A percentile compares a stretch with the other conserved stretches of the same genome.
Conservation (phyloP, 2,888 invertebrate species). For the Steinernema carpocapsae region DNA sequence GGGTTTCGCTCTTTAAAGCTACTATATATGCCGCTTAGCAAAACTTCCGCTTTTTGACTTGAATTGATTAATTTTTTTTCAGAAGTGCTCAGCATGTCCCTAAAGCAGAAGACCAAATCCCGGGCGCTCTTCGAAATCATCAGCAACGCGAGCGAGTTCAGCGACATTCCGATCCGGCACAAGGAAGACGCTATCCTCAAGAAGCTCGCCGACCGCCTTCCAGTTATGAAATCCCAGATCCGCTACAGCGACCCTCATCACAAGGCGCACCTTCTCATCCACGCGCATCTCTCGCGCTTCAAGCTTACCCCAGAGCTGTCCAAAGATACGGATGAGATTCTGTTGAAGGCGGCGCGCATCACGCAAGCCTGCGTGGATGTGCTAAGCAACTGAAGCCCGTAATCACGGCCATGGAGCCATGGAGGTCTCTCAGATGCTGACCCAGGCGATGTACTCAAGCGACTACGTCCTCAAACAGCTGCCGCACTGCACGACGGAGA, state of each 20-base stretch:
- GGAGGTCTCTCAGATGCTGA: slow-evolving; percentile 99
- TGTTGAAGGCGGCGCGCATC: slow-evolving; percentile 74
- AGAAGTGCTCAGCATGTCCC: slow-evolving; percentile 95
- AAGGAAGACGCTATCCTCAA: slow-evolving; percentile 86
- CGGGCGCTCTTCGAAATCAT: slow-evolving; percentile 96
- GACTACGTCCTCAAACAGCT: slow-evolving; percentile 95
- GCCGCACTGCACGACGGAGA: slow-evolving; percentile 88
- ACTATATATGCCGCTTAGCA: too few relatives aligned
- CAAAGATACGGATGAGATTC: slow-evolving; percentile 88
- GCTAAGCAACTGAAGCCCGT: slow-evolving; percentile 84
- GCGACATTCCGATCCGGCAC: slow-evolving; percentile 89
- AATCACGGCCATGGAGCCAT: slow-evolving; percentile 97
- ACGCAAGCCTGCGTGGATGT: slow-evolving; percentile 86
- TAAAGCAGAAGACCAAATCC: slow-evolving; percentile 96
- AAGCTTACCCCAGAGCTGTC: slow-evolving; percentile 93
- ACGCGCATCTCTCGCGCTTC: slow-evolving; percentile 91
- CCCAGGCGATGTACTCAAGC: slow-evolving; percentile 99
- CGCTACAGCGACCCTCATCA: slow-evolving; percentile 95
- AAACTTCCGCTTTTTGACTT: too few relatives aligned
- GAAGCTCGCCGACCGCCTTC: slow-evolving; percentile 73
- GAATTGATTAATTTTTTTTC: slow-evolving; percentile 64
- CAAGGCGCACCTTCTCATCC: slow-evolving; percentile 88
- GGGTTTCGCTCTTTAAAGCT: too few relatives aligned
- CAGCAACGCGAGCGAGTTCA: slow-evolving; percentile 94
- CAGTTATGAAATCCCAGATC: slow-evolving; percentile 76